Percentiles rank a stretch among this genome's conserved stretches.
phyloP scores from a whole-genome alignment of 2,113 vertebrate species.

The Seriola dumerili region DNA sequence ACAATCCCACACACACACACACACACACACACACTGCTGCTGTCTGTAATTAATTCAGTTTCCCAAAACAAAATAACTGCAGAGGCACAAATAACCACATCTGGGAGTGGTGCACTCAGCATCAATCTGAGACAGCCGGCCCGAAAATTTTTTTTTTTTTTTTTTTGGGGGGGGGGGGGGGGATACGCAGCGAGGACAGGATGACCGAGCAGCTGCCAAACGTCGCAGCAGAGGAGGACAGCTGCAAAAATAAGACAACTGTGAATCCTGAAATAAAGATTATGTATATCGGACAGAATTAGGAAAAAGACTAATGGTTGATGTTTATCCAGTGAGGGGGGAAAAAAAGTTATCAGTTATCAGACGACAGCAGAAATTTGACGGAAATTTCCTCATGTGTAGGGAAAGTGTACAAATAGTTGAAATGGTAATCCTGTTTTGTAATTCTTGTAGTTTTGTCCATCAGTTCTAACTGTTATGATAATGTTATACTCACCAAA shows the following conservation, averaged over 20 bases:
- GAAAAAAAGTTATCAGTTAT: not conserved
- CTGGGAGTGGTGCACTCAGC: conserved; percentile 49
- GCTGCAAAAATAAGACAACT: conserved; percentile 1
- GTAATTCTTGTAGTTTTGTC: no score
- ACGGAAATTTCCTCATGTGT: no score
- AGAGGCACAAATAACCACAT: conserved; percentile 57
- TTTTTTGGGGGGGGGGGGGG: not conserved
- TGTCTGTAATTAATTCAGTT: conserved; percentile 69
- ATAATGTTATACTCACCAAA: no score
- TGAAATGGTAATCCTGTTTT: no score
- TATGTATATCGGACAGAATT: not conserved
- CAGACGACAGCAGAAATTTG: not conserved
- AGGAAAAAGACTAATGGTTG: no score
- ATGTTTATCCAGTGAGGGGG: no score
- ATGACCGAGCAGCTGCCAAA: conserved; percentile 56
- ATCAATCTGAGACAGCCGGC: conserved; percentile 57
- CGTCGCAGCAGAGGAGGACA: not conserved
- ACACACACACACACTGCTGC: conserved; percentile 12
- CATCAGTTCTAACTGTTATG: no score
- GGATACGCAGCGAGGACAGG: not conserved
- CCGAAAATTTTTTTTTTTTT: conserved; percentile 11
- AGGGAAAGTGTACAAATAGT: no score
- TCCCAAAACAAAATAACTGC: conserved; percentile 59
- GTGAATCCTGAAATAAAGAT: conserved; percentile 5
- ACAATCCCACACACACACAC: not conserved